Evolutionary conservation across 1,140 invertebrate genomes (phyloP), one percentile per base, ranked within the genome.

Genomic region (Harpegnathos saltator): DNA sequence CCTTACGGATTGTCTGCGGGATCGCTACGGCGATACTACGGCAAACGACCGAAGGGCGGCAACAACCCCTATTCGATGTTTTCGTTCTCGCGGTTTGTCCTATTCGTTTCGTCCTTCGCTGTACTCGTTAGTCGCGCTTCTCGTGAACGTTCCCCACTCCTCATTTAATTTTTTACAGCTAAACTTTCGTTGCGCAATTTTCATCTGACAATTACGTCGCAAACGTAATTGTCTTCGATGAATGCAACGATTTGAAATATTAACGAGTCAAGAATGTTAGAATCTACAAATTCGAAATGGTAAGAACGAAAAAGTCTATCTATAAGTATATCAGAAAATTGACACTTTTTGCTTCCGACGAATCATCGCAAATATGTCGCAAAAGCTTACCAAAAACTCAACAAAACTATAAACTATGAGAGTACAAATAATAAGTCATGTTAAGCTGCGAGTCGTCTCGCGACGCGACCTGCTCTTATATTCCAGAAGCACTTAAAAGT

Each of bases 1-100:
- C 90, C 90, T 90, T 80, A 74, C 66, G 89, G 90, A 92, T 92
- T 92, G 90, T 92, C 88, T 89, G 88, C 61, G 90, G 90, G 89
- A 91, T 92, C 89, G 85, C 85, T 82, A 74, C 87, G 73, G 58
- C 89, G 90, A 91, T 91, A 92, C 85, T 61, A 66, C 75, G 24
- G 78, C 63, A 62, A 77, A 84, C 74, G 83, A 24, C 61, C 71
- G 83, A 87, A 88, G 86, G 86, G 86, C 83, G 86, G 48, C 71
- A 56, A 82, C 29, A n/a, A 1, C 72, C 82, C 85, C 86, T 80
- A 62, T 69, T 54, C 63, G 12, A 71, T 50, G 33, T 84, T 82
- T 84, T 84, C 74, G 63, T 29, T 82, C 65, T 71, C 68, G 63
- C 22, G 88, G 75, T 80, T 85, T 68, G 81, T 78, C 65, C 78